These are phyloP conservation scores for Endomychus coccineus DNA, from an alignment of 2,888 invertebrate genomes.

Conservation along the genomic window DNA sequence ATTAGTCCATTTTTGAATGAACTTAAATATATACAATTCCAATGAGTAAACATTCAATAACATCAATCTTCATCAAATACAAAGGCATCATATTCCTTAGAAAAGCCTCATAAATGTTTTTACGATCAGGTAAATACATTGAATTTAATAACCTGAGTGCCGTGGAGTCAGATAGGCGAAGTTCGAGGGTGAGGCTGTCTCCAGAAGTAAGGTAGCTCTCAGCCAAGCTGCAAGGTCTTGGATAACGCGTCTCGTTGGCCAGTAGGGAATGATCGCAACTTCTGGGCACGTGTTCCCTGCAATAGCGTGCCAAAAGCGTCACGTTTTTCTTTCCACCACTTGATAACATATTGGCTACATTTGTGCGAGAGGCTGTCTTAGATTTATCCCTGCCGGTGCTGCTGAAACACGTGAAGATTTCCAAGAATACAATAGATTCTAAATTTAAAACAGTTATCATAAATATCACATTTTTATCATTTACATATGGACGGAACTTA, in stretches of 20 bases:
- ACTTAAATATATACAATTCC: too few relatives aligned
- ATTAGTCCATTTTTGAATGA: too few relatives aligned
- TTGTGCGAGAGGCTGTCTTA: slow-evolving; percentile 47
- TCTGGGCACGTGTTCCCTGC: slow-evolving; percentile 71
- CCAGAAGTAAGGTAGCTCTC: slow-evolving; percentile 80
- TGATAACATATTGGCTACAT: slow-evolving; percentile 45
- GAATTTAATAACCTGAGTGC: slow-evolving; percentile 78
- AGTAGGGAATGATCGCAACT: slow-evolving; percentile 78
- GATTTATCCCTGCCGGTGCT: slow-evolving; percentile 11
- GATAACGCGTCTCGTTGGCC: slow-evolving; percentile 46
- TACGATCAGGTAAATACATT: too few relatives aligned
- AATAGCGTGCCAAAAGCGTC: slow-evolving; percentile 72
- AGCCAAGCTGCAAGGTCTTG: slow-evolving; percentile 65
- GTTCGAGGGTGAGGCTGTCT: slow-evolving; percentile 71
- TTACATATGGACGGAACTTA: too few relatives aligned
- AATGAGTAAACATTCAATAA: too few relatives aligned
- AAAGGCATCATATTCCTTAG: too few relatives aligned
- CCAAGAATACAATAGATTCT: neutral
- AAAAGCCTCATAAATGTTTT: too few relatives aligned
- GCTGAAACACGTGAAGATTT: too few relatives aligned
- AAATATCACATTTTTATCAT: too few relatives aligned
- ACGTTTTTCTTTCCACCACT: slow-evolving; percentile 52
- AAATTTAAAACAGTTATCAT: too few relatives aligned
- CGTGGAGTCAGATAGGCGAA: slow-evolving; percentile 74
- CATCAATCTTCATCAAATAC: too few relatives aligned